phyloP scores from a whole-genome alignment of 2,888 invertebrate species.

The Mactromeris polynyma region DNA sequence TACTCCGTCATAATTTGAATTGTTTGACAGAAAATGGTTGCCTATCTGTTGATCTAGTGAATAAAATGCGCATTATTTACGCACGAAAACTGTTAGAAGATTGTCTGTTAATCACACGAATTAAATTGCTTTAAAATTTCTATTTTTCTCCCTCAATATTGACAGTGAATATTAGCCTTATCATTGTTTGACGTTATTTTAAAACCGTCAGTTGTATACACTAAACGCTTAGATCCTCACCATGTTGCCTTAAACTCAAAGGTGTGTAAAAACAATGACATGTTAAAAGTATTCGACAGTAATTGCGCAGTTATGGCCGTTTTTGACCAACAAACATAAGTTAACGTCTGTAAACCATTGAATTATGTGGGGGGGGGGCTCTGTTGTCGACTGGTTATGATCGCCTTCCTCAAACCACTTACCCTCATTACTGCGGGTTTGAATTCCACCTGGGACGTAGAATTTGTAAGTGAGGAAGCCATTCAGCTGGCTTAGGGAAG shows the following conservation, averaged over 20 bases:
- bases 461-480: too few relatives aligned
- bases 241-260: neutral
- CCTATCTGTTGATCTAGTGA: neutral
- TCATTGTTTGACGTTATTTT: neutral
- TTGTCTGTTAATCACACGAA: neutral
- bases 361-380: too few relatives aligned
- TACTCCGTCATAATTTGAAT: neutral
- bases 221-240: neutral
- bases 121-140: neutral
- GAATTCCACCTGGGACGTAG: too few relatives aligned
- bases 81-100: slow-evolving; percentile 13
- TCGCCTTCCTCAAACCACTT: too few relatives aligned
- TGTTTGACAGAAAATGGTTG: neutral
- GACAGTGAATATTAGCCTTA: neutral
- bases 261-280: too few relatives aligned
- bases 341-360: too few relatives aligned
- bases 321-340: too few relatives aligned
- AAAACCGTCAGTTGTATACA: neutral
- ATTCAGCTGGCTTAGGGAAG: too few relatives aligned
- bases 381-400: too few relatives aligned
- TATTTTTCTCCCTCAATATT: neutral
- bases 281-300: too few relatives aligned
- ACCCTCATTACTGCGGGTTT: too few relatives aligned
- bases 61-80: neutral
- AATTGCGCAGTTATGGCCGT: too few relatives aligned